These are phyloP conservation scores for Mamestra brassicae DNA, from an alignment of 2,888 invertebrate species.

Conservation along the genomic window DNA sequence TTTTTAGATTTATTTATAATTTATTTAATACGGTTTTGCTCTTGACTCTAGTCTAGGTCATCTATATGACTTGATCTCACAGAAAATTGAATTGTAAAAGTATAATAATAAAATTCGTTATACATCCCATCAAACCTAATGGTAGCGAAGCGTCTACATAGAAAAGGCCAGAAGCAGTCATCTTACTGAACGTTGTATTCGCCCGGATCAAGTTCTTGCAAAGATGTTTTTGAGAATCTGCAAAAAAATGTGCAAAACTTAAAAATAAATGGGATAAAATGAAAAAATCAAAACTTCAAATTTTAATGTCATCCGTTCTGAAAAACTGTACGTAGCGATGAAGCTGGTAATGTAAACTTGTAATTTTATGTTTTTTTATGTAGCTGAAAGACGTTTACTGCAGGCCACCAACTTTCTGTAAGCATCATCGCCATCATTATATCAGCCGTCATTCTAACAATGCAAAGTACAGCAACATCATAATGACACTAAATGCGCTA, in stretches of 20 bases:
- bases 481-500: background rate
- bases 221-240: background rate
- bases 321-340: too few species aligned
- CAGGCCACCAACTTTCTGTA: background rate
- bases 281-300: background rate
- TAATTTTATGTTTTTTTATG: too few species aligned
- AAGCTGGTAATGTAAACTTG: too few species aligned
- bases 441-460: too few species aligned
- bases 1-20: too few species aligned
- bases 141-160: conserved; percentile 1
- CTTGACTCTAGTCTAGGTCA: too few species aligned
- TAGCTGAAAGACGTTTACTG: too few species aligned
- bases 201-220: conserved; percentile 18
- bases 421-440: too few species aligned
- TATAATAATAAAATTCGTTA: conserved; percentile 3
- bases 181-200: conserved; percentile 5
- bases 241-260: background rate
- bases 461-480: background rate
- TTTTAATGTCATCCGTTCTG: background rate
- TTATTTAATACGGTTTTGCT: too few species aligned
- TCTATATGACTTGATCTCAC: background rate
- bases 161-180: conserved; percentile 17
- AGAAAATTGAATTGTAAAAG: conserved; percentile 8
- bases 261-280: background rate
- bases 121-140: background rate